Evolutionary conservation across 2,888 invertebrate genomes (phyloP), one percentile per base, ranked within the genome.

Genomic region (Nycteola revayana): DNA sequence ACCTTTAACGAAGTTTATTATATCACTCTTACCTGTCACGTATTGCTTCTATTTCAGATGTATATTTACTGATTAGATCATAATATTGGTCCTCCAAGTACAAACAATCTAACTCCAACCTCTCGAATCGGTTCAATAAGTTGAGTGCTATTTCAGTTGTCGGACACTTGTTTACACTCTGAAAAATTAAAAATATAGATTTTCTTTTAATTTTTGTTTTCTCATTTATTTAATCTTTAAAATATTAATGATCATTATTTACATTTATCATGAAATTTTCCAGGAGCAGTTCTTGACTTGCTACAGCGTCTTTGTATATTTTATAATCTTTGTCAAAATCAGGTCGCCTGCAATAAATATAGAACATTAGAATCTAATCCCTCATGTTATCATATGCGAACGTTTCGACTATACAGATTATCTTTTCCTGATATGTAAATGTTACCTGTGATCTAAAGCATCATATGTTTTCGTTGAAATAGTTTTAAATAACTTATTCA

Each of bases 271-370:
- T 93, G 70, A 94, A 95, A 56, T 91, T 91, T 65, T 94, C 92
- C 54, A 96, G 76, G 28, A 94, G 90, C 45, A 92, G 83, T 76
- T 96, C 95, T 9, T 94, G 92, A 37, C 92, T 92, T 1, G 90
- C 91, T 0, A 95, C 91, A 31, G 88, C 89, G 43, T 91, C 91
- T 50, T 93, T 92, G 61, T 95, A 96, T 6, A 89, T 89, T 36
- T 92, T 91, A 67, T 93, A 96, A 69, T 96, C 96, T 27, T 85
- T 88, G 57, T 96, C 94, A 66, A 96, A 96, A 59, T 92, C 91
- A 3, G 89, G 82, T 7, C 82, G 77, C 42, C 88, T 87, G 51
- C 6, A 67, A 39, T 31, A 32, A 24, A 25, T 14, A 14, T 14
- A 5, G 14, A 14, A 14, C 14, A 3, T 14, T 14, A 14, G 5